These are phyloP conservation scores for Notothenia rossii DNA, from an alignment of 2,113 vertebrate genomes.

Conservation along the genomic window DNA sequence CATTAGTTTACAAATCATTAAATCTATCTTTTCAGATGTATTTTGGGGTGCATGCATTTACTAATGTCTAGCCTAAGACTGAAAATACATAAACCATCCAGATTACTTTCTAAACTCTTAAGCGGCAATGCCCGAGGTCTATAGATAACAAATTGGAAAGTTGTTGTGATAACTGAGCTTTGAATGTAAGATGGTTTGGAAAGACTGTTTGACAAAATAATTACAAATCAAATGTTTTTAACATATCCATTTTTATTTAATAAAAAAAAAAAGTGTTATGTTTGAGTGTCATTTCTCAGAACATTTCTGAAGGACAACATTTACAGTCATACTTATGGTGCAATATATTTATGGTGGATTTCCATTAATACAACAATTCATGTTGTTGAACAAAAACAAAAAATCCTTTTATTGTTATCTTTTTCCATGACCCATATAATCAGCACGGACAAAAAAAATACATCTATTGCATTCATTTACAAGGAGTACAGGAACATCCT, in stretches of 20 bases:
- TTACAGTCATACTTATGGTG: conserved; percentile 57
- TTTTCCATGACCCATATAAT: conserved; percentile 7
- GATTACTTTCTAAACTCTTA: no score
- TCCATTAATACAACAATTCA: not conserved
- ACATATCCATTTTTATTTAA: conserved; percentile 67
- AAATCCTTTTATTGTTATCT: not conserved
- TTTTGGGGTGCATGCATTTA: not conserved
- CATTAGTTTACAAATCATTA: no score
- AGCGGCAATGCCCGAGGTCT: no score
- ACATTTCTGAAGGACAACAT: conserved; percentile 64
- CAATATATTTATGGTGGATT: conserved; percentile 16
- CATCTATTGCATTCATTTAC: conserved; percentile 39
- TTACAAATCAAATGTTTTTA: not conserved
- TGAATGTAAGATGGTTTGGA: not conserved
- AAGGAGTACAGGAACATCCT: conserved; percentile 31
- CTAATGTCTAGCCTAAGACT: no score
- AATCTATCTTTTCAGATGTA: not conserved
- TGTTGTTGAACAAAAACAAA: not conserved
- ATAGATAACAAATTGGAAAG: no score
- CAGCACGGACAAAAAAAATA: conserved; percentile 32
- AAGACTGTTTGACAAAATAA: not conserved
- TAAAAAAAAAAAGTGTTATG: conserved; percentile 50
- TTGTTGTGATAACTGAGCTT: no score
- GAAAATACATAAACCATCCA: no score
- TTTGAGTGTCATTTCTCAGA: no score